Evolutionary conservation across 64 coral and sea anemone genomes (phyloP), one percentile per base, ranked within the genome.

Genomic region (Trachythela sp.): DNA sequence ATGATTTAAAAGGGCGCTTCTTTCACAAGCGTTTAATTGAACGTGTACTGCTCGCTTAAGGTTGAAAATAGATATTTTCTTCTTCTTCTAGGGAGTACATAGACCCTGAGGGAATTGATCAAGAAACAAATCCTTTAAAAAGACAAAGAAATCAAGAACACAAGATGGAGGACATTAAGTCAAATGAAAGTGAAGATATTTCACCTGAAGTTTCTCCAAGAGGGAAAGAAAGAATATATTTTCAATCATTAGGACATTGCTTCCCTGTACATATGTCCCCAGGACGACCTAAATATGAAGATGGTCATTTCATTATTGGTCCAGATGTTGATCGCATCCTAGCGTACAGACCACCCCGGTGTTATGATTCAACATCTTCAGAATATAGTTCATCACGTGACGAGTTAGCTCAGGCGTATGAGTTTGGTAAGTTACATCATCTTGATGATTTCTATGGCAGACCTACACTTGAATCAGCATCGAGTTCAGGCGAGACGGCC

Each of bases 311-410:
- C 91, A 13, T 99, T 90, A 70, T 94, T 91, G 20, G 31, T 37
- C 89, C 87, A 14, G 94, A 93, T 54, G 45, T 92, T 36, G 88
- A 94, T 48, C 88, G 84, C 36, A 50, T 83, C 27, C 30, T 94
- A 30, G 54, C 71, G n/a, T 48, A 39, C 36, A 94, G 96, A 26
- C 93, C 90, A 14, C 88, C 93, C 51, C 89, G 96, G 27, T 94
- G 91, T 20, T 99, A 99, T 84, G 96, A 99, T 52, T 99, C 96
- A 36, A 94, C 96, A 20, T 99, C 96, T 13, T 99, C 96, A 0
- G 96, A 99, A 88, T 99, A 99, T 56, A 99, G 96, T 48, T 99
- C 96, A 31, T 99, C 96, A 93, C 96, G 96, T 93, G 96, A 99
- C 40, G 96, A 99, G 54, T 91, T 99, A n/a, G 88, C 92, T 40